Base-by-base conservation (phyloP, 2,113 vertebrate species). In the Vulpes ferrilata region DNA sequence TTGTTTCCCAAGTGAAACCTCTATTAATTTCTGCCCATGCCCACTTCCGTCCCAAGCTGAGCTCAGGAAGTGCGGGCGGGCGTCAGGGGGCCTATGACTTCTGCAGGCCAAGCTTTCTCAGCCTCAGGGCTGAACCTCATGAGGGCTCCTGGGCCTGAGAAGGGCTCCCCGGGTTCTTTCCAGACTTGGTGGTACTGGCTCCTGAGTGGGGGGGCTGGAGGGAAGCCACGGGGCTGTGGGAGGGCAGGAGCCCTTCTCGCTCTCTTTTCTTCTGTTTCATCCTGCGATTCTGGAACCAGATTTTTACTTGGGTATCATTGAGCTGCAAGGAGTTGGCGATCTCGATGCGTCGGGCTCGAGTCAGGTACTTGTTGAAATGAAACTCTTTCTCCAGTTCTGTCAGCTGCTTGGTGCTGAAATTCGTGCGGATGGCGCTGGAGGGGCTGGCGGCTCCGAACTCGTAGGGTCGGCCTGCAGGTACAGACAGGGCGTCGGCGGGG, bases 301-400 rank as follows among this genome's bases (percentile, higher is more conserved):
- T 99, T 97, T 99, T 99, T 67, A 99, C 98, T 92, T 99, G 99
- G 69, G 99, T 99, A 93, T 99, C 99, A 95, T 99, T 99, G 67
- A 99, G 98, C 48, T 98, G 98, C 95, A 99, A 97, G 57, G 98
- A 98, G 55, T 97, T 98, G 87, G 99, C 98, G 80, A 99, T 99
- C 93, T 99, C 99, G 17, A 98, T 97, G 84, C 99, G 99, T 43
- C 98, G 98, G 71, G 98, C 97, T 96, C 98, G 96, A 74, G 98
- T 98, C 95, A 99, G 98, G 96, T 99, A 99, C 84, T 98, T 98
- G 97, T 98, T 99, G 97, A 99, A 99, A 93, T 99, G 98, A 94
- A 99, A 99, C 98, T 99, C 99, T 94, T 99, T 99, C 97, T 99
- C 98, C 94, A 99, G 98, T 98, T 99, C 99, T 43, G 99, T 99